A percentile compares a stretch with the other conserved stretches of the same genome.
Evolutionary conservation across 1,140 invertebrate species (phyloP).

Genomic region (Halictus rubicundus): DNA sequence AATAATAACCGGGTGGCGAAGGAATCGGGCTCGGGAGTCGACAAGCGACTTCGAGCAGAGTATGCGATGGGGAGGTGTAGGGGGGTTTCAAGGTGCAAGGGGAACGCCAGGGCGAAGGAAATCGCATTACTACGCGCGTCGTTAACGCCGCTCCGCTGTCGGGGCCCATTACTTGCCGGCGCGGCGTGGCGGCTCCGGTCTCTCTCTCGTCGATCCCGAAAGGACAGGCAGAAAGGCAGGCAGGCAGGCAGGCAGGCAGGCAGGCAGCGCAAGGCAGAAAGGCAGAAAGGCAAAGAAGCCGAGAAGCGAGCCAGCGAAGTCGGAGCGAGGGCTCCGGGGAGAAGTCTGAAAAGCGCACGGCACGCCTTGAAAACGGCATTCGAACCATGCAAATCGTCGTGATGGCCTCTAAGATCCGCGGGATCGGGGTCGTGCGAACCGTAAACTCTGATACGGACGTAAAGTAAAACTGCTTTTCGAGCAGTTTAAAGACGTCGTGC

Average conservation of each 20-base stretch:
- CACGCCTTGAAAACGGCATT: constrained; percentile 58
- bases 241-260: background rate
- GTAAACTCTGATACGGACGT: constrained; percentile 60
- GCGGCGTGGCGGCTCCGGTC: background rate
- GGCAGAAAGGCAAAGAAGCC: background rate
- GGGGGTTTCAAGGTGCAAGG: background rate
- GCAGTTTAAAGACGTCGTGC: constrained; percentile 57
- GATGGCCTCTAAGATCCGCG: constrained; percentile 63
- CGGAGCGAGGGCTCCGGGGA: too few relatives aligned
- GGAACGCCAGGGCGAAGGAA: constrained; percentile 16
- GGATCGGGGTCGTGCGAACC: constrained; percentile 66
- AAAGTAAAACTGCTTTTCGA: constrained; percentile 56
- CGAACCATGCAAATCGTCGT: constrained; percentile 64
- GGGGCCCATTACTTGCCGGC: constrained; percentile 22
- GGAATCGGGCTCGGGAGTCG: background rate
- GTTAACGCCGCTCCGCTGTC: constrained; percentile 37
- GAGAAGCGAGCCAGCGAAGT: too few relatives aligned
- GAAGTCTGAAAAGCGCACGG: constrained; percentile 28
- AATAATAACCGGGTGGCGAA: background rate
- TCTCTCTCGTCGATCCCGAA: constrained; percentile 44
- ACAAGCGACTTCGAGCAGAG: background rate
- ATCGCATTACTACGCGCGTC: constrained; percentile 24
- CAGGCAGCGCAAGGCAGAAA: background rate
- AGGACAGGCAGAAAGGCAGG: constrained; percentile 20
- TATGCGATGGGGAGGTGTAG: background rate